phyloP scores from a whole-genome alignment of 2,888 invertebrate species.

The Heliconius aoede region DNA sequence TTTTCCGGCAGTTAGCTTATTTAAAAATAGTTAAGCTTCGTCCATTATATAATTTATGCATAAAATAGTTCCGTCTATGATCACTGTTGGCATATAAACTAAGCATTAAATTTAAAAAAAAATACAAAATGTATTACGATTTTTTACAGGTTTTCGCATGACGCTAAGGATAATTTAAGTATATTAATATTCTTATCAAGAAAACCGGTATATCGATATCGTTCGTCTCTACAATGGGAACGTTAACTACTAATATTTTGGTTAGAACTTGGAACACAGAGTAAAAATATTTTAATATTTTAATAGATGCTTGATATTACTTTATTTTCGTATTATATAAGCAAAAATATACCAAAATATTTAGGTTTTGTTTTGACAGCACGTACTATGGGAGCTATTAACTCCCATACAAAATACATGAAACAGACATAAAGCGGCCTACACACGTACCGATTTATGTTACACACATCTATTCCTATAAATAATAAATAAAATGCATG shows the following conservation, averaged over 20 bases:
- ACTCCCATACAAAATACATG: neutral
- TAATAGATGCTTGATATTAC: neutral
- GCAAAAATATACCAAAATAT: neutral
- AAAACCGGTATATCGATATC: constrained; percentile 37
- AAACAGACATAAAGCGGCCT: constrained; percentile 9
- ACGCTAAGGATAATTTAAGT: constrained; percentile 15
- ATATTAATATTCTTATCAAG: constrained; percentile 33
- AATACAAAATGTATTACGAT: neutral
- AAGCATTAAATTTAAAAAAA: constrained; percentile 11
- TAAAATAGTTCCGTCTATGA: neutral
- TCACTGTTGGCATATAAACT: constrained; percentile 9
- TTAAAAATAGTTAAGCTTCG: neutral
- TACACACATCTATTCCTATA: constrained; percentile 46
- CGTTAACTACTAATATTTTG: constrained; percentile 25
- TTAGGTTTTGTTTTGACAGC: neutral
- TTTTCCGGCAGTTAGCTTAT: neutral
- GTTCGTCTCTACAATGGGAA: constrained; percentile 33
- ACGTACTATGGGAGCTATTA: neutral
- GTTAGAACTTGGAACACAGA: neutral
- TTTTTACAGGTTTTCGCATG: constrained; percentile 15
- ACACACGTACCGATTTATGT: constrained; percentile 33
- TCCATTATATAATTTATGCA: neutral
- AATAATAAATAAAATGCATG: constrained; percentile 43
- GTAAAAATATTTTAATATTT: neutral
- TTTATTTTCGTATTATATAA: neutral